A percentile compares a stretch with the other conserved stretches of the same genome.
These are phyloP conservation scores for Bombus superbus DNA, from an alignment of 1,140 invertebrate genomes.

Conservation along the genomic window DNA sequence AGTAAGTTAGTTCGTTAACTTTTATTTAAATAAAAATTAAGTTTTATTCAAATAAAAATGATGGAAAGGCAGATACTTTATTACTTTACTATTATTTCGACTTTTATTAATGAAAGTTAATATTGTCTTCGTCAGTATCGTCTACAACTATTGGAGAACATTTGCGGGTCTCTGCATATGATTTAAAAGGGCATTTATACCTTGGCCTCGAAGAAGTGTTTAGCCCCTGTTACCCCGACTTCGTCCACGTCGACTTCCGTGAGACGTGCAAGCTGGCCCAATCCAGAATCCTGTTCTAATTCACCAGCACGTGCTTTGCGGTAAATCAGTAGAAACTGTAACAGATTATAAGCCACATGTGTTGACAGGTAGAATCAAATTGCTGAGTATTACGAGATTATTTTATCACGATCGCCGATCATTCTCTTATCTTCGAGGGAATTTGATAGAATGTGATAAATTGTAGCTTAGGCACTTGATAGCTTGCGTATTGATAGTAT, in stretches of 20 bases:
- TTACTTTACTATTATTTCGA: background rate
- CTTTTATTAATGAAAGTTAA: too few relatives aligned
- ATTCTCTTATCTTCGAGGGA: background rate
- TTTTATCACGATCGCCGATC: background rate
- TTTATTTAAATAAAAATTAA: background rate
- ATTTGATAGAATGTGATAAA: background rate
- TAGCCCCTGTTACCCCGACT: constrained; percentile 94
- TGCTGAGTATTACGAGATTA: background rate
- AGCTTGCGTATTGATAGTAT: background rate
- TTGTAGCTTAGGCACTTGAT: background rate
- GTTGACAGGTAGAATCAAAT: background rate
- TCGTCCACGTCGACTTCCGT: constrained; percentile 95
- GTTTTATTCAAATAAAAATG: background rate
- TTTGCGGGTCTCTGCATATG: too few relatives aligned
- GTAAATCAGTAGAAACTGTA: constrained; percentile 92
- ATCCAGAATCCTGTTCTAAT: constrained; percentile 90
- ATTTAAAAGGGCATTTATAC: constrained; percentile 75
- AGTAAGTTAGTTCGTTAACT: background rate
- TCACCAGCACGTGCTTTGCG: constrained; percentile 94
- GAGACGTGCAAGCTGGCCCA: constrained; percentile 91
- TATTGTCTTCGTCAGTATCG: too few relatives aligned
- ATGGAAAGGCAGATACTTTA: background rate
- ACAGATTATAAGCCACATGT: constrained; percentile 58
- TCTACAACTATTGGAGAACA: too few relatives aligned
- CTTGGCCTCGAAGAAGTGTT: constrained; percentile 96